Base-by-base conservation (phyloP, 1,140 invertebrate genomes). In the Micrasema minimum region DNA sequence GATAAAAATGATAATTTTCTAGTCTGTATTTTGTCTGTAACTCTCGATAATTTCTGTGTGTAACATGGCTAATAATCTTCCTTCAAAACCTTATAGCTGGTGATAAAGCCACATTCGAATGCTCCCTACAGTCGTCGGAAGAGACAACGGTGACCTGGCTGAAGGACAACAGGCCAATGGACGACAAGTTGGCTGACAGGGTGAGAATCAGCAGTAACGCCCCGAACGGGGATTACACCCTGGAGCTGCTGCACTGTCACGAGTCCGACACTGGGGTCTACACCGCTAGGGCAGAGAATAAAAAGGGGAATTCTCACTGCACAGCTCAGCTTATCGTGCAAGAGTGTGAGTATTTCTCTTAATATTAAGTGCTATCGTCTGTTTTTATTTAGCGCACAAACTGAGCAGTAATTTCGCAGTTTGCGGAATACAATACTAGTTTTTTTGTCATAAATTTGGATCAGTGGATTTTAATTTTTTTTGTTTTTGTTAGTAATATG, bases 191-290 rank as follows among this genome's bases (percentile, higher is more conserved):
- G 43, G 90, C 92, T 14, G 92, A 95, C 76, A 84, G 93, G 7
- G 88, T 95, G 43, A 87, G 87, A 53, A 86, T 89, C 14, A 85
- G 85, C 0, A 81, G 83, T 45, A 81, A 84, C 10, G 85, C 75
- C 20, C 77, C 81, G 53, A 81, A 89, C 31, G 82, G 82, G 9
- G 83, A 81, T 0, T 91, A 89, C 79, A 89, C 87, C 59, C 83
- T 99, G 64, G 87, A 91, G 75, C 89, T 99, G 18, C 87, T 91
- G 73, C 92, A 97, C 76, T 93, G 92, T 65, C 82, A 85, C 18
- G 91, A 92, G 64, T 88, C 89, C 37, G 97, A 99, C 83, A 88
- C 89, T 1, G 97, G 96, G 12, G 87, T 95, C 18, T 99, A 99
- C 79, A 96, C 94, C 0, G 95, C 94, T 55, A 88, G 93, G 38